Evolutionary conservation across 2,888 invertebrate species (phyloP).

Genomic region (Andrena camellia): DNA sequence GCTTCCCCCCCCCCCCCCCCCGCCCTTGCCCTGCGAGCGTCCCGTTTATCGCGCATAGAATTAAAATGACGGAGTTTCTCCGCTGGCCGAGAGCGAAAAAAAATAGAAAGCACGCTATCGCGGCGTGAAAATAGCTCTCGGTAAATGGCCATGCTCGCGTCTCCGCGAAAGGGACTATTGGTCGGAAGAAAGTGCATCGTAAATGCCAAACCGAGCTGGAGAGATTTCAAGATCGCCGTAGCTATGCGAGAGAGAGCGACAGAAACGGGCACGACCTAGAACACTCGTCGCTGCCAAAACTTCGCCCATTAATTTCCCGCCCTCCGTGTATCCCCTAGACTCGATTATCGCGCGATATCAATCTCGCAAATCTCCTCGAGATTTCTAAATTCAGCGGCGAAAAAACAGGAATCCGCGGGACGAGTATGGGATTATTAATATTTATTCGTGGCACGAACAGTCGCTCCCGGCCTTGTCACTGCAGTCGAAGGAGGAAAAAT

Average conservation of each 20-base stretch:
- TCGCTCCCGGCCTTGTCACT: no score
- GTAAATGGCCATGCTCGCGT: background rate
- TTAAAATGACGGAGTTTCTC: slow-evolving; percentile 10
- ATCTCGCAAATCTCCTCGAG: slow-evolving; percentile 38
- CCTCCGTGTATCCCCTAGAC: slow-evolving; percentile 2
- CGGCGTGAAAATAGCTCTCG: background rate
- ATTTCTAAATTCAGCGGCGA: background rate
- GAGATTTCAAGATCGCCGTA: background rate
- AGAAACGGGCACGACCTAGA: slow-evolving; percentile 16
- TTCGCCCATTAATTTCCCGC: slow-evolving; percentile 51
- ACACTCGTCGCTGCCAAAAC: slow-evolving; percentile 45
- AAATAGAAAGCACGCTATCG: background rate
- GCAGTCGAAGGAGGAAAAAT: slow-evolving; percentile 9
- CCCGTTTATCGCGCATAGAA: slow-evolving; percentile 27
- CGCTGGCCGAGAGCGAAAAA: background rate
- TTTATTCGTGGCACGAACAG: background rate
- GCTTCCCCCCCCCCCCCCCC: background rate
- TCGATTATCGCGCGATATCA: slow-evolving; percentile 58
- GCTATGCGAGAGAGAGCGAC: slow-evolving; percentile 1
- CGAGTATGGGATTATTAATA: background rate
- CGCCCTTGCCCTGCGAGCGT: background rate
- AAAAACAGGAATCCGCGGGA: background rate
- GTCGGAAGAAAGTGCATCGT: background rate
- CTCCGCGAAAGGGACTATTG: background rate
- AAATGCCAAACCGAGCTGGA: background rate